Percentiles rank a stretch among this genome's conserved stretches.
Conservation (phyloP, 1,140 invertebrate species). For the Ceratoteleas bidentatus region DNA sequence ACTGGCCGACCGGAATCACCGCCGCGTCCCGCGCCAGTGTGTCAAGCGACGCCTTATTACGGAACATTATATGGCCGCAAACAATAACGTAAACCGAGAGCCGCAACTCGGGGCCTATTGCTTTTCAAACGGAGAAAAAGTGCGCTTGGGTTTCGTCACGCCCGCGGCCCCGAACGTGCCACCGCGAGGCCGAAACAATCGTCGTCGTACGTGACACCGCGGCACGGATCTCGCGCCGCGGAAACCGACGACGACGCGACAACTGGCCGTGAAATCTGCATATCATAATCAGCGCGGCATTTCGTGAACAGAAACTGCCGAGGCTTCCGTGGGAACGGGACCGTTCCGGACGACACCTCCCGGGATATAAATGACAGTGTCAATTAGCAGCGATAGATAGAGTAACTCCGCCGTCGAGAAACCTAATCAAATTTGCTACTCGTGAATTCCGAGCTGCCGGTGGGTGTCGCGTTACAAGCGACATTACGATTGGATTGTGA, state of each 20-base stretch:
- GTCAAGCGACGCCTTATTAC: constrained; percentile 14
- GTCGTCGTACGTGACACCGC: constrained; percentile 16
- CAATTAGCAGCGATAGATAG: constrained; percentile 43
- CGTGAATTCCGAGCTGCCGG: constrained; percentile 5
- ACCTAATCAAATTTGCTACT: constrained; percentile 40
- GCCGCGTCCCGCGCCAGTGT: no score
- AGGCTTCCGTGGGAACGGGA: constrained; percentile 69
- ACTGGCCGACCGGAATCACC: no score
- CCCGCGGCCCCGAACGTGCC: constrained; percentile 15
- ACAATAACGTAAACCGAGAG: constrained; percentile 50
- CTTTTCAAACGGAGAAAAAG: constrained; percentile 46
- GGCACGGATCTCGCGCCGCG: no score
- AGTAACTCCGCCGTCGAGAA: constrained; percentile 21
- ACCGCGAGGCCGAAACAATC: constrained; percentile 52
- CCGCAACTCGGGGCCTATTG: constrained; percentile 51
- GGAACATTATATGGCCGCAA: constrained; percentile 1
- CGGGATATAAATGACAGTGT: constrained; percentile 42
- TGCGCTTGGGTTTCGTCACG: constrained; percentile 55
- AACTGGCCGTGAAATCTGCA: constrained; percentile 42
- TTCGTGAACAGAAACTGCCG: constrained; percentile 4
- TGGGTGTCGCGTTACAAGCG: constrained; percentile 21
- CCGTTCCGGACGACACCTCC: constrained; percentile 63
- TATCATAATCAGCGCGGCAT: constrained; percentile 51
- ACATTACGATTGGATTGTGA: constrained; percentile 13
- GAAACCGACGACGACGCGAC: no score